Conservation (phyloP, 2,113 vertebrate genomes). For the Esox niger region DNA sequence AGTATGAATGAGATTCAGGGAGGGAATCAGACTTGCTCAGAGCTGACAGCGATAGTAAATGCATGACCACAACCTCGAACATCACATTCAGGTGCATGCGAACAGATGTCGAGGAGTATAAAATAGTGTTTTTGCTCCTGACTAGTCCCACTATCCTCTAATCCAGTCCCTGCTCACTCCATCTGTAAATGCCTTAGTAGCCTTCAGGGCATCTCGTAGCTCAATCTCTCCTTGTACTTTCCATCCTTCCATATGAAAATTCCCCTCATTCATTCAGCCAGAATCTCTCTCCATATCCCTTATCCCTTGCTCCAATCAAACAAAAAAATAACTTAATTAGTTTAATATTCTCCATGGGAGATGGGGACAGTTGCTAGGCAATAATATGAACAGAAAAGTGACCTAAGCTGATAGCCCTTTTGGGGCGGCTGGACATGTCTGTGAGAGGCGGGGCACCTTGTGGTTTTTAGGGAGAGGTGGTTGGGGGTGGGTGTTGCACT, state of each 20-base stretch:
- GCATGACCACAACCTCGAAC: background rate
- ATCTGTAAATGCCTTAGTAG: too few species aligned
- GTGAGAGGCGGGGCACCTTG: slow-evolving; percentile 69
- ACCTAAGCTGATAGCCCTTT: slow-evolving; percentile 73
- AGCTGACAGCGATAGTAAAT: background rate
- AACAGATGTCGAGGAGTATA: slow-evolving; percentile 22
- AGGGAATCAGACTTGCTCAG: slow-evolving; percentile 4
- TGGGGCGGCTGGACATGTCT: slow-evolving; percentile 57
- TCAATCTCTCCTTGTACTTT: background rate
- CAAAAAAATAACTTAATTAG: too few species aligned
- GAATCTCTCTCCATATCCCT: slow-evolving; percentile 3
- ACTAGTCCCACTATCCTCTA: slow-evolving; percentile 8
- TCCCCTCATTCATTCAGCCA: background rate
- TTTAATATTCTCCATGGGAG: background rate
- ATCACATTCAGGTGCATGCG: slow-evolving; percentile 25
- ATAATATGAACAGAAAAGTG: slow-evolving; percentile 36
- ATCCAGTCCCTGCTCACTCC: background rate
- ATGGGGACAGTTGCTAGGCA: slow-evolving; percentile 21
- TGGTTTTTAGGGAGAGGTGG: slow-evolving; percentile 38
- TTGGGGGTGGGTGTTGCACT: slow-evolving; percentile 66
- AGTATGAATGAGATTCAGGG: slow-evolving; percentile 16
- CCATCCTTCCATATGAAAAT: background rate
- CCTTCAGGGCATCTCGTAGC: background rate
- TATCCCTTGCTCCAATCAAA: background rate
- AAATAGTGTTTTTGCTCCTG: slow-evolving; percentile 1